These are phyloP conservation scores for Melanotus villosus DNA, from an alignment of 2,888 invertebrate species.

Conservation along the genomic window DNA sequence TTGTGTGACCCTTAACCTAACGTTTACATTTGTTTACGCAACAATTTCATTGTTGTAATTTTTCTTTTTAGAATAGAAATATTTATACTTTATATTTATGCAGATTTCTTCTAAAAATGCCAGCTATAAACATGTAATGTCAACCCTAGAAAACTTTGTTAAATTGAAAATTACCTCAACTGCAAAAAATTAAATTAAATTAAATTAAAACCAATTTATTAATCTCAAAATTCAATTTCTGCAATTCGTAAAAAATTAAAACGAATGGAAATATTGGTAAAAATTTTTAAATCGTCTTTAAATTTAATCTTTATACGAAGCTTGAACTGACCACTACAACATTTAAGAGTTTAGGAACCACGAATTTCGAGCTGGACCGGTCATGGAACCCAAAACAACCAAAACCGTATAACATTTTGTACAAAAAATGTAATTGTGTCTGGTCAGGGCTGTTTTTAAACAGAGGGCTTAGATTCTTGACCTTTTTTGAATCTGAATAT, in stretches of 20 bases:
- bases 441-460: conserved; percentile 63
- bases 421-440: conserved; percentile 64
- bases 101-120: no score
- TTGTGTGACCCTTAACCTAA: conserved; percentile 39
- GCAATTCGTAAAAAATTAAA: no score
- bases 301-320: conserved; percentile 22
- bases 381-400: conserved; percentile 60
- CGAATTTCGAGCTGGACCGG: conserved; percentile 58
- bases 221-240: no score
- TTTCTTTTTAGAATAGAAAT: conserved; percentile 21
- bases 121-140: no score
- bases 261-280: no score
- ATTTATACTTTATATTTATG: no score
- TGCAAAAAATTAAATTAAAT: no score
- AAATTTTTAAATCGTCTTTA: background rate
- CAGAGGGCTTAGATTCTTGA: conserved; percentile 25
- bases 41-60: conserved; percentile 34
- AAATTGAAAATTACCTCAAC: no score
- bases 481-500: conserved; percentile 18
- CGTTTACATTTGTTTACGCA: conserved; percentile 39
- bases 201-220: no score
- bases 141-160: no score
- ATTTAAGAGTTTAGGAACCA: conserved; percentile 65
- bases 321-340: conserved; percentile 66
- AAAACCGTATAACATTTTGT: conserved; percentile 49